Evolutionary conservation across 2,113 vertebrate species (phyloP), one percentile per base, ranked within the genome.

Genomic region (Hippocampus barbouri): DNA sequence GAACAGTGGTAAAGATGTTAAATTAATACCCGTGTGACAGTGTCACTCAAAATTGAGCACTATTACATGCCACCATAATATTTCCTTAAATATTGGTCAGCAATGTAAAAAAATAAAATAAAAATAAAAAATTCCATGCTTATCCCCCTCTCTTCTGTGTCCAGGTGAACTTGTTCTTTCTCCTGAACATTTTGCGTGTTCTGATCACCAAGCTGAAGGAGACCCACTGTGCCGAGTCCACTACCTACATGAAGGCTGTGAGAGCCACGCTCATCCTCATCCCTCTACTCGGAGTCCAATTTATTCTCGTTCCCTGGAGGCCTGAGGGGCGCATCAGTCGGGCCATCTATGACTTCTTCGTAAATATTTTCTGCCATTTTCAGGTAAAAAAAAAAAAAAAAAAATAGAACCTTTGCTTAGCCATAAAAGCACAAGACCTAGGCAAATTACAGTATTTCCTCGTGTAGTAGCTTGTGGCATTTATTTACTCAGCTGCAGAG

Each of bases 121-220:
- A 4, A 4, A 30, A 30, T 4, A 30, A 30, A 30, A 4, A 49
- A 16, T n/a, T 53, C 8, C 20, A 21, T 2, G 18, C 20, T 7
- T 8, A 53, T 8, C 18, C 49, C 20, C 49, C 12, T n/a, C 21
- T 53, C 7, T 8, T 18, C 3, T 78, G 21, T 0, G 0, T 59
- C 12, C 63, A 94, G 93, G 92, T 93, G 57, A 94, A 94, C 79
- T 73, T 93, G 5, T 91, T 94, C 86, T 94, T 94, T 70, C 89
- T 94, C 30, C 78, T 93, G 57, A 94, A 94, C 83, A 93, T 94
- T 20, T 78, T 94, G n/a, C 90, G 93, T 10, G 92, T 94, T 25
- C 86, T 94, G 59, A 91, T 94, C 86, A 94, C 91, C 59, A 94
- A 94, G 79, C 87, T 94, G 74, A 89, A 85, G 70, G 81, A 90